Evolutionary conservation across 1,140 invertebrate genomes (phyloP), one percentile per base, ranked within the genome.

Genomic region (Drosophila truncata): DNA sequence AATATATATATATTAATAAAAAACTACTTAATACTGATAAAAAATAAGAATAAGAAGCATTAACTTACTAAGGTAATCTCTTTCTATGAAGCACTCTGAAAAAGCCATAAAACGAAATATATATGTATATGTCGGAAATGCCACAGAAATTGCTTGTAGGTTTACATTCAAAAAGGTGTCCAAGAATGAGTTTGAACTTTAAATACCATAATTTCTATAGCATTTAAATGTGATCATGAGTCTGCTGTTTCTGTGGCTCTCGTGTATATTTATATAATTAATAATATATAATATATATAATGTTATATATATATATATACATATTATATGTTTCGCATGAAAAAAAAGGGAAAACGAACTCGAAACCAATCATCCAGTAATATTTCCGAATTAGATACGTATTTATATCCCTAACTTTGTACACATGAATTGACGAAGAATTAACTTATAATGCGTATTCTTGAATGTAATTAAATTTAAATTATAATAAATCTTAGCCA

Each of bases 251-350:
- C 31, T 23, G 29, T 33, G 29, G 49, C 29, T 8, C 18, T 33
- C 29, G 49, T 52, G 49, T 52, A 20, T 33, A 52, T 52, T 52
- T 52, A 52, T 52, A 52, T 52, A 33, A 33, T 4, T 64, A 64
- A 29, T 69, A 52, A 42, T 27, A 55, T 80, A 52, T 64, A 78
- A 69, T 58, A 64, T 73, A 47, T 65, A 78, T 64, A 65, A 66
- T 64, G 60, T 66, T 54, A 64, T 47, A n/a, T 47, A 47, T 39
- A 64, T 25, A 29, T 64, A 33, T 57, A 42, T 49, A 69, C 35
- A 39, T 70, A 69, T 10, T 64, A 50, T 44, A 70, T 37, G 25
- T 63, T 77, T 72, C 59, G 41, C 61, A 60, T 42, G 11, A 33
- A 60, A 42, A 18, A 52, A 76, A 73, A n/a, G n/a, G 61, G 64